Evolutionary conservation across 2,797 vertebrate genomes (phyloP).

Genomic region (Enteromius radiatus): DNA sequence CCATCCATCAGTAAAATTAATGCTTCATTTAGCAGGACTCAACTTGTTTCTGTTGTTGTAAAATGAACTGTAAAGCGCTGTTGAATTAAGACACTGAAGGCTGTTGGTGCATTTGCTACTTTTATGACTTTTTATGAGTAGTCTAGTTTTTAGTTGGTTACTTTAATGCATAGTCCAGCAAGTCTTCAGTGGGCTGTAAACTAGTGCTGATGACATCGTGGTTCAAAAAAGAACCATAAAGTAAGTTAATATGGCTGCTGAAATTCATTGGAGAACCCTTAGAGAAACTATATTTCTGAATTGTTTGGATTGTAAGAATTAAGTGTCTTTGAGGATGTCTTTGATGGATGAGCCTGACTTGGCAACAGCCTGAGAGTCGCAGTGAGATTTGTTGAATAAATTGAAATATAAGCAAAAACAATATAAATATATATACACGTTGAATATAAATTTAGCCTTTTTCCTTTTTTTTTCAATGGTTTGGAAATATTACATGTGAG

Average conservation of each 20-base stretch:
- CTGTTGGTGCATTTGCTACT: not conserved
- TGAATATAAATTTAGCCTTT: not conserved
- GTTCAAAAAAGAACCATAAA: not conserved
- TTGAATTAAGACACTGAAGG: not conserved
- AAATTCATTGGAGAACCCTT: not conserved
- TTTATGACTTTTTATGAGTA: not conserved
- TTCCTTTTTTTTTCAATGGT: not conserved
- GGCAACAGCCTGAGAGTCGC: not conserved
- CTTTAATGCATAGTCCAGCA: not conserved
- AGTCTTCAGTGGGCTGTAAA: not conserved
- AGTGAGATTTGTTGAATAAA: not conserved
- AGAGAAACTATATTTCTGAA: not conserved
- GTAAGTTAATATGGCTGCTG: not conserved
- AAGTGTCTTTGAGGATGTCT: not conserved
- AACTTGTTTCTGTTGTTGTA: conserved; percentile 2
- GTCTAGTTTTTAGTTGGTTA: not conserved
- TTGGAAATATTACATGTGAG: not conserved
- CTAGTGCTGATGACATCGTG: not conserved
- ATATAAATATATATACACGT: not conserved
- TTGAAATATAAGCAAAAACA: not conserved
- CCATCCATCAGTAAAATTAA: not conserved
- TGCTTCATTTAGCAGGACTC: not conserved
- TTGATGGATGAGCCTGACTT: not conserved
- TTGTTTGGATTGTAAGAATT: not conserved
- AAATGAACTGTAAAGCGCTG: not conserved